Evolutionary conservation across 2,113 vertebrate genomes (phyloP).

Genomic region (Ascaphus truei): DNA sequence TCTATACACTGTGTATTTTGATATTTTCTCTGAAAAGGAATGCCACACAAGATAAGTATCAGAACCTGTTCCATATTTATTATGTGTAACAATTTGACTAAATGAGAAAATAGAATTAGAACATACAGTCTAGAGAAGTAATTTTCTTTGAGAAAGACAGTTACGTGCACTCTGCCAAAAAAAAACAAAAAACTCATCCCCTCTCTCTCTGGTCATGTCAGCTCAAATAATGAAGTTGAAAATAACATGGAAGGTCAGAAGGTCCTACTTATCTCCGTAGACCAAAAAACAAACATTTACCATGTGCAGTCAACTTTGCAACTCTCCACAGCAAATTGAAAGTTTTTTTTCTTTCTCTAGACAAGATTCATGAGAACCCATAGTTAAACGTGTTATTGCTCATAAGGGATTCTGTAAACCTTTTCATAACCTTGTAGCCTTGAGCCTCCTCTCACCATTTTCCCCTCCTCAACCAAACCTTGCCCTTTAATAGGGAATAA

Average conservation of each 20-base stretch:
- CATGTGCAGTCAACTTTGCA: conserved; percentile 54
- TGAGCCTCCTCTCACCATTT: too few relatives aligned
- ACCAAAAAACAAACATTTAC: conserved; percentile 61
- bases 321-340: conserved; percentile 55
- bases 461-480: too few relatives aligned
- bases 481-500: too few relatives aligned
- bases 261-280: conserved; percentile 78
- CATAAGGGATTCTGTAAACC: conserved; percentile 30
- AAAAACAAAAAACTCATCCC: conserved; percentile 81
- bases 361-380: conserved; percentile 47
- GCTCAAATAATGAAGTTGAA: conserved; percentile 97
- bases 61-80: conserved; percentile 90
- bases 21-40: conserved; percentile 51
- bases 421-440: conserved; percentile 7
- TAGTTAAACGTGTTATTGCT: conserved; percentile 32
- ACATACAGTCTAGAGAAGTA: conserved; percentile 88
- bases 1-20: too few relatives aligned
- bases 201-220: conserved; percentile 77
- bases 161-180: conserved; percentile 86
- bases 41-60: conserved; percentile 74
- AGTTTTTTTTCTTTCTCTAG: conserved; percentile 44
- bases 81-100: conserved; percentile 90
- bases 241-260: conserved; percentile 96
- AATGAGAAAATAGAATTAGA: conserved; percentile 98
- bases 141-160: conserved; percentile 97